A percentile compares a stretch with the other conserved stretches of the same genome.
Evolutionary conservation across 2,113 vertebrate species (phyloP).

Genomic region (Cnemophilus loriae): DNA sequence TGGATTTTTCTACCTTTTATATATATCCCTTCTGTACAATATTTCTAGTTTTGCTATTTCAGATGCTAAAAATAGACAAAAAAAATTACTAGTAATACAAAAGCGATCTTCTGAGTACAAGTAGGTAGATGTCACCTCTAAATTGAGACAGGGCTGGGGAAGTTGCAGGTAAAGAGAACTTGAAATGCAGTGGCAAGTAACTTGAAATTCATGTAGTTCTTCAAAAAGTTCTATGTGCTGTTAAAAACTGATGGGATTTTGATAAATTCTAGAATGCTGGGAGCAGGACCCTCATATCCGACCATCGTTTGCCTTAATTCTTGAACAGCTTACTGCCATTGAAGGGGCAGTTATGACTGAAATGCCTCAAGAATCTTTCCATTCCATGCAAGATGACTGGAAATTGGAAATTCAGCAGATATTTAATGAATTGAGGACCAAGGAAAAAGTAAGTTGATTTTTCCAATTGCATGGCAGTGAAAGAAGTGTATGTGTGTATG

Average conservation of each 20-base stretch:
- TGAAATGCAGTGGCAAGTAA: not conserved
- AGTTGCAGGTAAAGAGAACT: not conserved
- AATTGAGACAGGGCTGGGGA: not conserved
- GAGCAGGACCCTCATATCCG: conserved; percentile 93
- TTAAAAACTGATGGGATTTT: conserved; percentile 29
- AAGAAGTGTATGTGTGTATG: not conserved
- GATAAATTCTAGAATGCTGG: conserved; percentile 87
- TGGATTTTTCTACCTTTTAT: not conserved
- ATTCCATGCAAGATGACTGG: conserved; percentile 99
- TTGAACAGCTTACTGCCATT: conserved; percentile 91
- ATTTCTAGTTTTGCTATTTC: not conserved
- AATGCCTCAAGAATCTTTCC: conserved; percentile 95
- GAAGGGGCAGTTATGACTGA: conserved; percentile 90
- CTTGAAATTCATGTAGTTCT: not conserved
- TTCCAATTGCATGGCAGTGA: not conserved
- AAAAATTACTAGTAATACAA: not conserved
- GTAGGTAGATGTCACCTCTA: not conserved
- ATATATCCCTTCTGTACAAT: not conserved
- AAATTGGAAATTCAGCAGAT: conserved; percentile 97
- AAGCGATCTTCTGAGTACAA: not conserved
- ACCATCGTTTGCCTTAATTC: conserved; percentile 90
- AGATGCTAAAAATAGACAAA: not conserved
- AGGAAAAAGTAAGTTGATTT: conserved; percentile 85
- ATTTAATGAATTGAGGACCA: conserved; percentile 93
- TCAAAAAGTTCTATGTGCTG: not conserved